Base-by-base conservation (phyloP, 2,888 invertebrate species). In the Drosophila paucipuncta region DNA sequence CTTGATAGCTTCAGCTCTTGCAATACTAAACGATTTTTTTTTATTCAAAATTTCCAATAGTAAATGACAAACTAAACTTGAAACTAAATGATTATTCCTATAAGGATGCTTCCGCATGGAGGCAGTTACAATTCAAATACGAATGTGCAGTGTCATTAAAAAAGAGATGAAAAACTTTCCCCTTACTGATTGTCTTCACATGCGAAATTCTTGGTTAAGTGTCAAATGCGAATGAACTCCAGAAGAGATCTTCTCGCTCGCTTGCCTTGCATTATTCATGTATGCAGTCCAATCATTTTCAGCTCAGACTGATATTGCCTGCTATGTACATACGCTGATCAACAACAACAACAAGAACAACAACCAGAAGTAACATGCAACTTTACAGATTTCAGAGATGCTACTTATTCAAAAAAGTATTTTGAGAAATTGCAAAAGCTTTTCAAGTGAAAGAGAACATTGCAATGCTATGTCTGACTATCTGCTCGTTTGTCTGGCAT, bases 211-310 rank as follows among this genome's bases (percentile, higher is more conserved):
- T 66, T 70, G 63, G 50, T 80, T 78, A 72, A 80, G 82, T 83
- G 81, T 83, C 81, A 83, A 83, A 76, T 74, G 83, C 81, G 83
- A 83, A 83, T 76, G 83, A 83, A 83, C 83, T 73, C 76, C 81
- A 49, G 73, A 76, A 16, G 28, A 39, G 13, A 55, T 57, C 28
- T 39, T 57, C 31, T 43, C 62, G 58, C 41, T 22, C 22, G 47
- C 13, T 16, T 13, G 22, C 47, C 25, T 49, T 39, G 66, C 25
- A 53, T 67, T 37, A 33, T 67, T 33, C 57, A 50, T 28, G 60
- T 53, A 54, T 47, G 43, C 64, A 80, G 62, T 65, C 78, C 79
- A 81, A 79, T 79, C 73, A 79, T 81, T 68, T 62, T 63, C 59
- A 55, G 60, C 39, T 39, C 39, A 49, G 37, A 54, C 58, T 64